phyloP scores from a whole-genome alignment of 1,140 invertebrate species.

The Vanessa tameamea region DNA sequence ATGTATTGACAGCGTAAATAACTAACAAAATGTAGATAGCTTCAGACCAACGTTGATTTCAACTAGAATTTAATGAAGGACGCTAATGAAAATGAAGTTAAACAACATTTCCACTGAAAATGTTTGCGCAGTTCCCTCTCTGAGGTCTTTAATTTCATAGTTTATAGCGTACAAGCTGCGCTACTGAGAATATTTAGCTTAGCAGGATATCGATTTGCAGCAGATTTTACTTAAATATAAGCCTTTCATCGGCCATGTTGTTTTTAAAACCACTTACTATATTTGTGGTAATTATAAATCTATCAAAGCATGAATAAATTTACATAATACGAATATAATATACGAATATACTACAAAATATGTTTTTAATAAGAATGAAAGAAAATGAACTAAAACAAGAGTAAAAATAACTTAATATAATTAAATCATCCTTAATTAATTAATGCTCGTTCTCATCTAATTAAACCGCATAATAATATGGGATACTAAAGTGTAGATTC shows the following conservation, averaged over 20 bases:
- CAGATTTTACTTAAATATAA: background rate
- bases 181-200: constrained; percentile 2
- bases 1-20: background rate
- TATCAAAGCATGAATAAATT: no score
- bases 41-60: background rate
- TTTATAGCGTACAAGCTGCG: background rate
- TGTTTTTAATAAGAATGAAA: background rate
- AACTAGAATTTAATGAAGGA: background rate
- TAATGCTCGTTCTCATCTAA: background rate
- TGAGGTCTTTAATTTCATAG: constrained; percentile 6
- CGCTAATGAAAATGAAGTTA: constrained; percentile 10
- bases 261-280: no score
- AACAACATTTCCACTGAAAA: constrained; percentile 10
- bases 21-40: background rate
- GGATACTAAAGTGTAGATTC: background rate
- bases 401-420: background rate
- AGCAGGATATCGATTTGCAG: background rate
- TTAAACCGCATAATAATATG: background rate
- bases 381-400: background rate
- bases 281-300: no score
- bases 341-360: no score
- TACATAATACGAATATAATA: no score
- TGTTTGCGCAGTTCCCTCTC: background rate
- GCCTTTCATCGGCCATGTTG: background rate
- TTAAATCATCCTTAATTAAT: background rate